phyloP scores from a whole-genome alignment of 2,888 invertebrate species.

The Malachius bipustulatus region DNA sequence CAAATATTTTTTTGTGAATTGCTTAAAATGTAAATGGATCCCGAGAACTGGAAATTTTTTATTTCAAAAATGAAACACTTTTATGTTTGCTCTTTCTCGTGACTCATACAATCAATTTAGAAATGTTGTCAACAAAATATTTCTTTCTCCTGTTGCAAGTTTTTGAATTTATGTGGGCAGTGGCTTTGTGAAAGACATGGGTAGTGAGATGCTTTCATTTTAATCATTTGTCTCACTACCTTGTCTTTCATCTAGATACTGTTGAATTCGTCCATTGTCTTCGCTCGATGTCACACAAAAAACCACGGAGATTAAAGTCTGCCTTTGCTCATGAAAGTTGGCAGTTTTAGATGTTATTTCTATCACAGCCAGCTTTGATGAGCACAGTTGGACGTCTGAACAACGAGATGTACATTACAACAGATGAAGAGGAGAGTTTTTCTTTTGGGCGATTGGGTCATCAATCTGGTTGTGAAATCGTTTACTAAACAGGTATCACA shows the following conservation, averaged over 20 bases:
- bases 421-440: constrained; percentile 3
- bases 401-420: constrained; percentile 8
- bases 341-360: constrained; percentile 65
- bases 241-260: constrained; percentile 88
- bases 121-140: no score
- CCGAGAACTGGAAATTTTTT: no score
- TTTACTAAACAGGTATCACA: constrained; percentile 71
- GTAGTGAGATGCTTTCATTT: constrained; percentile 85
- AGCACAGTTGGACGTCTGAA: constrained; percentile 53
- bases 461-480: constrained; percentile 86
- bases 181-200: constrained; percentile 89
- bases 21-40: no score
- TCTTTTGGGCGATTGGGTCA: constrained; percentile 46
- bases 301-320: constrained; percentile 18
- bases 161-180: no score
- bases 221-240: constrained; percentile 81
- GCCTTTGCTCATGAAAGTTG: constrained; percentile 36
- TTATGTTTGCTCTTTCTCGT: no score
- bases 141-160: no score
- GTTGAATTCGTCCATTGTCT: constrained; percentile 36
- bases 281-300: no score
- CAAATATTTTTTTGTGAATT: no score
- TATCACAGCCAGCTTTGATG: constrained; percentile 97
- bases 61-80: no score
- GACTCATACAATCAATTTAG: no score